Base-by-base conservation (phyloP, 2,888 invertebrate genomes). In the Brenthis daphne region DNA sequence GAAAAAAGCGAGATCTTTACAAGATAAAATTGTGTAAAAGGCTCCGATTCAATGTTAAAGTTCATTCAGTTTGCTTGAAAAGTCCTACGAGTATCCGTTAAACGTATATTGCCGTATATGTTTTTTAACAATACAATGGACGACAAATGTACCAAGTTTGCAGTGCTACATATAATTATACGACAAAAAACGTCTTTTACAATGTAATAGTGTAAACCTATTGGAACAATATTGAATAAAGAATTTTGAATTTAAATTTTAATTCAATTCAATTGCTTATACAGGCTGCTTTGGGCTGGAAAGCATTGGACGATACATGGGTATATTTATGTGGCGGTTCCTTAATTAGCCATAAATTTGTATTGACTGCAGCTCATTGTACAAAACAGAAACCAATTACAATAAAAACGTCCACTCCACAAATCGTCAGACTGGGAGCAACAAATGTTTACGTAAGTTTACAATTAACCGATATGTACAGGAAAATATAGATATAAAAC, bases 331-430 rank as follows among this genome's bases (percentile, higher is more conserved):
- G 96, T 77, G 96, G 96, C 0, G 95, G 95, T 4, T 93, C 94
- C 1, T 85, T 96, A 6, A 94, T 96, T 67, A 95, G 95, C 64
- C 88, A 94, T 24, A 90, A 88, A 61, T 95, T 94, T 79, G 92
- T 96, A 3, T 79, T 96, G 50, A 95, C 96, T 0, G 96, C 96
- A 0, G 96, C 95, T 0, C 96, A 96, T 81, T 96, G 96, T 76
- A 80, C 84, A 5, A 79, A 72, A 4, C 1, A 14, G 4, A 2
- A 14, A 20, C 3, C 6, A 4, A 0, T 5, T 43, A 37, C n/a
- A 47, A 3, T 57, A 53, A 53, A n/a, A n/a, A 6, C 6, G 60
- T 64, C 13, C 3, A 20, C 20, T 0, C 80, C 80, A 1, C 70
- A 73, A 67, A 75, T 79, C 24, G 77, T 80, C 33, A 74, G 80